These are phyloP conservation scores for Drepana arcuata DNA, from an alignment of 1,140 invertebrate species.

Conservation along the genomic window DNA sequence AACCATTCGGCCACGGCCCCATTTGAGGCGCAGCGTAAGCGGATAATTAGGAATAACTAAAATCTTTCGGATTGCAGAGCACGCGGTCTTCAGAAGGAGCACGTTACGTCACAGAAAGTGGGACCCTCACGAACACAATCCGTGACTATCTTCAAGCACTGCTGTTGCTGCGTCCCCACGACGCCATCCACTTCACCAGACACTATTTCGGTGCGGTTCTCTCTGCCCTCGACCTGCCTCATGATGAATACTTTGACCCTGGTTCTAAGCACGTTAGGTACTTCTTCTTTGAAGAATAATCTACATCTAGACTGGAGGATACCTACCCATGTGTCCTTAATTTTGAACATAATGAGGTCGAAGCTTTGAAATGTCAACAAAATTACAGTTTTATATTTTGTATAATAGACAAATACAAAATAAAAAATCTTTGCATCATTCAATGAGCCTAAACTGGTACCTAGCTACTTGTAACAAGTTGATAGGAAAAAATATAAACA, in stretches of 20 bases:
- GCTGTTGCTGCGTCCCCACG: slow-evolving; percentile 72
- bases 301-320: no score
- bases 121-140: slow-evolving; percentile 71
- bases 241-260: slow-evolving; percentile 63
- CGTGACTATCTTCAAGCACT: slow-evolving; percentile 74
- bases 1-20: no score
- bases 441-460: no score
- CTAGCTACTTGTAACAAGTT: no score
- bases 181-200: slow-evolving; percentile 74
- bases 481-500: no score
- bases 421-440: no score
- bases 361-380: no score
- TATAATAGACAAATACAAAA: no score
- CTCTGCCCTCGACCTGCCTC: slow-evolving; percentile 56
- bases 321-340: no score
- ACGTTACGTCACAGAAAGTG: slow-evolving; percentile 72
- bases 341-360: no score
- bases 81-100: slow-evolving; percentile 59
- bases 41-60: slow-evolving; percentile 26
- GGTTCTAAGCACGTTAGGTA: slow-evolving; percentile 49
- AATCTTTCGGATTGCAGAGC: slow-evolving; percentile 34
- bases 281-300: slow-evolving; percentile 57
- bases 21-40: no score
- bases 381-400: no score
- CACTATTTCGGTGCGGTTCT: slow-evolving; percentile 73